phyloP scores from a whole-genome alignment of 1,140 invertebrate species.

The Diabrotica virgifera region DNA sequence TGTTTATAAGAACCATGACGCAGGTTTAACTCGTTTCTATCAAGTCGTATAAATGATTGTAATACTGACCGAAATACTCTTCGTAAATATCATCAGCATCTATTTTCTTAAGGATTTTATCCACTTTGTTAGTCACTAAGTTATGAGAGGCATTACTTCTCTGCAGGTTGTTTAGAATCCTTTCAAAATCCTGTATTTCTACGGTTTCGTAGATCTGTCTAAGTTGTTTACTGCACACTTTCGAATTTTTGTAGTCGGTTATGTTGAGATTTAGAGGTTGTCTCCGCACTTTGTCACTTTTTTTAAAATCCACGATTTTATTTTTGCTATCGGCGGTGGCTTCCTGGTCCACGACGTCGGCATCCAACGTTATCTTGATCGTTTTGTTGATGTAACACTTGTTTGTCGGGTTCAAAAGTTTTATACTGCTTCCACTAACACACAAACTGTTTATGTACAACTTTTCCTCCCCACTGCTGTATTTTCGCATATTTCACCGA shows the following conservation, averaged over 20 bases:
- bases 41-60: constrained; percentile 25
- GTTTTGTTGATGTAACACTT: constrained; percentile 13
- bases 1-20: constrained; percentile 12
- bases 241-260: constrained; percentile 22
- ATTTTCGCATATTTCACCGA: constrained; percentile 20
- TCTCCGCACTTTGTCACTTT: constrained; percentile 2
- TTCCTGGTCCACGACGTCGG: constrained; percentile 11
- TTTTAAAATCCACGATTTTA: background rate
- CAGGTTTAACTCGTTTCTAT: constrained; percentile 13
- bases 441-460: constrained; percentile 17
- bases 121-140: constrained; percentile 6
- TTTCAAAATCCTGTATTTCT: constrained; percentile 35
- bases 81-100: constrained; percentile 28
- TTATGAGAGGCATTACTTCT: constrained; percentile 17
- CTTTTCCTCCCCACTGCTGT: constrained; percentile 13
- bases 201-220: constrained; percentile 37
- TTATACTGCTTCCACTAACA: constrained; percentile 8
- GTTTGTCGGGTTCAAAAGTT: constrained; percentile 6
- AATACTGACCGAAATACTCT: constrained; percentile 34
- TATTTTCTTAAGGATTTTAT: constrained; percentile 13
- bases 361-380: constrained; percentile 6
- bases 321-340: background rate
- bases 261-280: constrained; percentile 18
- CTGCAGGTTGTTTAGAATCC: constrained; percentile 30
- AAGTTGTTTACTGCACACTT: constrained; percentile 27